A percentile compares a stretch with the other conserved stretches of the same genome.
These are phyloP conservation scores for Drosophila setifemur DNA, from an alignment of 1,140 invertebrate genomes.

Conservation along the genomic window DNA sequence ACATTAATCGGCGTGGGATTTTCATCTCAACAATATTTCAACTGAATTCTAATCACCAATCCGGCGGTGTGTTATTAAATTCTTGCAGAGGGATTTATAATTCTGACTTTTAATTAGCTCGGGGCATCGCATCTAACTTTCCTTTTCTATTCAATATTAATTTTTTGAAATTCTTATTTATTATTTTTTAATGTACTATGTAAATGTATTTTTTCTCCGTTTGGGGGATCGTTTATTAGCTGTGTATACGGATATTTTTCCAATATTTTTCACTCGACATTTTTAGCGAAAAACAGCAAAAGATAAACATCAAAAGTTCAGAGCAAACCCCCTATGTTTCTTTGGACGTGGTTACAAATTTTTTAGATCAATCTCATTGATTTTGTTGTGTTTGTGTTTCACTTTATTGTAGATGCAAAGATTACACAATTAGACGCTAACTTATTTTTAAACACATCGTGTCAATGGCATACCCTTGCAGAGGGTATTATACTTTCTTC, in stretches of 20 bases:
- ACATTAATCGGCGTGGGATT: constrained; percentile 18
- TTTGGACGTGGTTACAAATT: constrained; percentile 15
- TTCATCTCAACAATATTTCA: background rate
- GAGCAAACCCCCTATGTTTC: background rate
- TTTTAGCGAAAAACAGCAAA: constrained; percentile 74
- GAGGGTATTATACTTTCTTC: too few relatives aligned
- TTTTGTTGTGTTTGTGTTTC: too few relatives aligned
- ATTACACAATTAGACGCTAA: constrained; percentile 48
- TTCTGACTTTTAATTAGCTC: too few relatives aligned
- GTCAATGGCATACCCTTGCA: too few relatives aligned
- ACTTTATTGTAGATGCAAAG: constrained; percentile 1
- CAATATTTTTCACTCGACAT: constrained; percentile 7
- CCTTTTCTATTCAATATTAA: too few relatives aligned
- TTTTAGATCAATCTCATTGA: constrained; percentile 11
- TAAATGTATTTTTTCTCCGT: constrained; percentile 41
- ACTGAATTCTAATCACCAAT: background rate
- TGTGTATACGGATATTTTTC: background rate
- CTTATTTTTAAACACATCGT: constrained; percentile 68
- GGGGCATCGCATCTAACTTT: too few relatives aligned
- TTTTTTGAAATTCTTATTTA: too few relatives aligned
- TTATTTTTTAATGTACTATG: constrained; percentile 30
- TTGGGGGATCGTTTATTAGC: constrained; percentile 1
- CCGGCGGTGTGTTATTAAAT: too few relatives aligned
- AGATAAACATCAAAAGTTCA: constrained; percentile 54
- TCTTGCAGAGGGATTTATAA: too few relatives aligned